These are phyloP conservation scores for Pherbina coryleti DNA, from an alignment of 2,888 invertebrate species.

Conservation along the genomic window DNA sequence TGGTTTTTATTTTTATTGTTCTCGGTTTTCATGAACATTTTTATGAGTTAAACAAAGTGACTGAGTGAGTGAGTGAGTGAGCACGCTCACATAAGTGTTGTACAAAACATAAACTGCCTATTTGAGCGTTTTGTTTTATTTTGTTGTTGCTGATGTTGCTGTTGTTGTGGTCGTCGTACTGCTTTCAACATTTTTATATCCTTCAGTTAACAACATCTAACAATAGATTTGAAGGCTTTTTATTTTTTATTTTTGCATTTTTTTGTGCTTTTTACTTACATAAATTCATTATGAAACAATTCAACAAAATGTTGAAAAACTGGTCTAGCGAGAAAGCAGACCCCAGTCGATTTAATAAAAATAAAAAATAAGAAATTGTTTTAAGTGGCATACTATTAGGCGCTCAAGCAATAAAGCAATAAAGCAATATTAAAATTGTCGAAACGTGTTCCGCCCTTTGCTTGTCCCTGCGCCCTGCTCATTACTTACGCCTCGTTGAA, in stretches of 20 bases:
- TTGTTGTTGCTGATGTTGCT: conserved; percentile 11
- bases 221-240: conserved; percentile 12
- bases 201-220: conserved; percentile 2
- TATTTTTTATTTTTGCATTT: not conserved
- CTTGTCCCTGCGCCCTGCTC: not conserved
- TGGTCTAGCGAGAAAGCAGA: not conserved
- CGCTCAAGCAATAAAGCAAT: conserved; percentile 9
- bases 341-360: not conserved
- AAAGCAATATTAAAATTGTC: conserved; percentile 2
- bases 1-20: not conserved
- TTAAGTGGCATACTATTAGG: conserved; percentile 7
- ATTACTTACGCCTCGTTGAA: conserved; percentile 25
- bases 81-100: conserved; percentile 27
- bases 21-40: conserved; percentile 45
- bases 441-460: not conserved
- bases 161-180: not conserved
- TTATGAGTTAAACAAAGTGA: conserved; percentile 62
- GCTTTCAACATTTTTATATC: not conserved
- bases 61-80: conserved; percentile 10
- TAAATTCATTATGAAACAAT: not conserved
- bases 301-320: not conserved
- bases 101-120: conserved; percentile 34
- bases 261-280: too few species aligned
- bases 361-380: conserved; percentile 1
- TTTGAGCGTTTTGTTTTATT: conserved; percentile 37